Evolutionary conservation across 2,888 invertebrate genomes (phyloP).

Genomic region (Selenia dentaria): DNA sequence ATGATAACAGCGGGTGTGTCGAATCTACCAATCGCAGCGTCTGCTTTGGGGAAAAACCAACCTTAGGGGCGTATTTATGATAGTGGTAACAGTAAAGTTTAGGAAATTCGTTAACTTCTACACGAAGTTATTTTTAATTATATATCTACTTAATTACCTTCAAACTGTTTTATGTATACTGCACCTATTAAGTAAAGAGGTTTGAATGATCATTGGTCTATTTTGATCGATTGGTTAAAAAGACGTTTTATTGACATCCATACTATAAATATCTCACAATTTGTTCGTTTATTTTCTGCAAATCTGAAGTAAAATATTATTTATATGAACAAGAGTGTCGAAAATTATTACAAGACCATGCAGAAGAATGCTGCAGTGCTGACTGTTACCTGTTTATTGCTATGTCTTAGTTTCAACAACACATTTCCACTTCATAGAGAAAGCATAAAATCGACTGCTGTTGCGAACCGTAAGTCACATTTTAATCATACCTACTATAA

Average conservation of each 20-base stretch:
- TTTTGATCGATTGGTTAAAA: neutral
- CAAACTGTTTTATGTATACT: too few relatives aligned
- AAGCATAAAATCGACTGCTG: constrained; percentile 22
- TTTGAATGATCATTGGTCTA: too few relatives aligned
- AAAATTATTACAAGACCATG: constrained; percentile 39
- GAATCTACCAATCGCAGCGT: constrained; percentile 51
- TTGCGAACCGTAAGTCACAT: constrained; percentile 7
- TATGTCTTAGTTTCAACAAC: constrained; percentile 63
- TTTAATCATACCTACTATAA: too few relatives aligned
- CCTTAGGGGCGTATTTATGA: constrained; percentile 49
- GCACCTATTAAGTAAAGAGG: too few relatives aligned
- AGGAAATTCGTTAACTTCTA: too few relatives aligned
- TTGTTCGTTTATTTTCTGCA: too few relatives aligned
- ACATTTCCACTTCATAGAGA: constrained; percentile 63
- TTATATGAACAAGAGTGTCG: constrained; percentile 3
- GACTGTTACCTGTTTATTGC: constrained; percentile 50
- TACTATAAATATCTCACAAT: too few relatives aligned
- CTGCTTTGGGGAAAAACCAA: constrained; percentile 37
- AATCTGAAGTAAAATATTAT: neutral
- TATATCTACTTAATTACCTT: too few relatives aligned
- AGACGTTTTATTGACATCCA: neutral
- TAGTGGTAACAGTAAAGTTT: neutral
- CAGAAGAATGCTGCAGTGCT: constrained; percentile 50
- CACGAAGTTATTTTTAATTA: too few relatives aligned
- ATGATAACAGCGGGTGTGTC: constrained; percentile 50